Evolutionary conservation across 92 coral and sea anemone genomes (phyloP), one percentile per base, ranked within the genome.

Genomic region (Galaxea fascicularis): DNA sequence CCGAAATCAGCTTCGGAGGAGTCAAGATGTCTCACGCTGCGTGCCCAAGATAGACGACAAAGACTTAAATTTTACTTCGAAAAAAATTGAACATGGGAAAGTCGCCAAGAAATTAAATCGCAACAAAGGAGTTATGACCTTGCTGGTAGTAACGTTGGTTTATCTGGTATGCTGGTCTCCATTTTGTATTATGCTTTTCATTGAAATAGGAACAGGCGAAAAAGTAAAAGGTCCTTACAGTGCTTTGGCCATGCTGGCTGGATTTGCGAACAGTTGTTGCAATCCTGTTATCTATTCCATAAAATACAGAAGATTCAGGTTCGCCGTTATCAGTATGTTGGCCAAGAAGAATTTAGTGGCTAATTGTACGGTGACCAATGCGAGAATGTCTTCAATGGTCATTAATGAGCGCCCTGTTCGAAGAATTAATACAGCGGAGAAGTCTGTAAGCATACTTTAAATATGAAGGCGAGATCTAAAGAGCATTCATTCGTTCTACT

Each of bases 141-240:
- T 94, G 6, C 26, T 94, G 18, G 73, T 88, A n/a, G 92, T 94
- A 1, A 92, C 91, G 0, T 46, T 94, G 54, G 86, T 91, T 4
- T 94, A 94, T 65, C 76, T 94, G 15, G 51, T 88, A 10, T 94
- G 98, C 54, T 94, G 98, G 98, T 94, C 98, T 26, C 98, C 98
- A 18, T 94, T 92, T 73, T 94, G 98, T 72, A 77, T 94, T 52
- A 39, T 94, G 84, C 86, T 94, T 2, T 92, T 94, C 53, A 31
- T 94, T 26, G 98, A 94, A 52, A 88, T 94, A 8, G 95, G 92
- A 12, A 82, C 77, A 65, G 93, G 91, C 0, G 59, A 66, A 51
- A 94, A 94, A 62, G 65, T 94, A 3, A 41, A 69, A 22, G 90
- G 93, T 1, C 78, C 88, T 0, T 91, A 84, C 10, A 65, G 95